Base-by-base conservation (phyloP, 2,113 vertebrate genomes). In the Vulpes vulpes region DNA sequence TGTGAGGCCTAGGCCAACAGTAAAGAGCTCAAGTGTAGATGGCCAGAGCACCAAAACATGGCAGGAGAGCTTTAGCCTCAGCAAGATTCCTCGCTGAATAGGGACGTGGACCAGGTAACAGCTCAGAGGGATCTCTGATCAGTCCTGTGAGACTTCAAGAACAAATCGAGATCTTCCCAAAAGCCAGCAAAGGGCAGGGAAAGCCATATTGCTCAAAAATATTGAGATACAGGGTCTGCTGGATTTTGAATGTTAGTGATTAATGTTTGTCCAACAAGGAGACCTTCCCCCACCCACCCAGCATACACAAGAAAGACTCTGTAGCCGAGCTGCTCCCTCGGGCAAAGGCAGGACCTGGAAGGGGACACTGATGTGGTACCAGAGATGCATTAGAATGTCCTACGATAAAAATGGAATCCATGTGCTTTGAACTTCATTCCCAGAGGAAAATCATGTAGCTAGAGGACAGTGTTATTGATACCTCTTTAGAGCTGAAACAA, bases 171-270 rank as follows among this genome's bases (percentile, higher is more conserved):
- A 80, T 64, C 27, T 91, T 91, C 38, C n/a, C 11, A 79, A 55
- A 95, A 71, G 15, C 15, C 49, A 76, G 7, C 11, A 79, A 71
- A 53, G 5, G 25, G 81, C n/a, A 15, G 3, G 2, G 5, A 90
- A 32, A 78, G 74, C 14, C 69, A 78, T 65, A 55, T 80, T 91
- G 76, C 93, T 92, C 51, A 79, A 84, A 95, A 88, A 51, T 62
- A 84, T 57, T 53, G 43, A 55, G 49, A 89, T 6, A 51, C 57
- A 65, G 8, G 32, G 38, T 89, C 79, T 92, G 30, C 20, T 79
- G 11, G 53, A 85, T 91, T 91, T 71, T 85, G 64, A 89, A 91
- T 12, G 73, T 62, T 51, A 82, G 27, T 79, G 16, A 67, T 23
- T 32, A 11, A 27, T 8, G 53, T 17, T 95, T n/a, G 71, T 35